phyloP scores from a whole-genome alignment of 2,888 invertebrate species.

The Chrysina gloriosa region DNA sequence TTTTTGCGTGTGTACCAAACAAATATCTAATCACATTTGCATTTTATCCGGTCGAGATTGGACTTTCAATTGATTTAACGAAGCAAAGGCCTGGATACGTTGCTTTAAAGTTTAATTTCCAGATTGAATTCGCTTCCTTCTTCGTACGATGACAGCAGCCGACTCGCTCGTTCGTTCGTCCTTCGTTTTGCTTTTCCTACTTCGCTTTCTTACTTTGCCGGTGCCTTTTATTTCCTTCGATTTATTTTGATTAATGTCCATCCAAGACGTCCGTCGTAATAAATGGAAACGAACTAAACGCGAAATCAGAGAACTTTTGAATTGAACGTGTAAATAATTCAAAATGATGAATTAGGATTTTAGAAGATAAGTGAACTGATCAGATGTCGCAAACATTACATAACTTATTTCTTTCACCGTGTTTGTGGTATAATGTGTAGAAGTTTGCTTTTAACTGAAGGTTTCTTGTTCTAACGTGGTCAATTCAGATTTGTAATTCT shows the following conservation, averaged over 20 bases:
- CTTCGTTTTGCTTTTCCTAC: neutral
- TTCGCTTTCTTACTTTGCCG: neutral
- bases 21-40: neutral
- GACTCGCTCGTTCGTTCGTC: neutral
- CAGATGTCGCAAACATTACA: too few relatives aligned
- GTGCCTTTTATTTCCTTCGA: neutral
- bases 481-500: too few relatives aligned
- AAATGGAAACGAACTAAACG: neutral
- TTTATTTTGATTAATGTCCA: constrained; percentile 25
- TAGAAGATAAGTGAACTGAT: neutral
- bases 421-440: too few relatives aligned
- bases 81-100: constrained; percentile 1
- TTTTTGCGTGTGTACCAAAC: neutral
- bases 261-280: neutral
- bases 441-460: too few relatives aligned
- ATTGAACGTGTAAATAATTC: neutral
- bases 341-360: neutral
- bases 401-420: too few relatives aligned
- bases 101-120: constrained; percentile 34
- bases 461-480: too few relatives aligned
- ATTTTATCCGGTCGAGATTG: constrained; percentile 12
- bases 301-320: neutral
- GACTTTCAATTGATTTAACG: constrained; percentile 22
- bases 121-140: constrained; percentile 4
- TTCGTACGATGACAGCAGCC: neutral